Evolutionary conservation across 2,797 vertebrate genomes (phyloP), one percentile per base, ranked within the genome.

Genomic region (Sus cebifrons): DNA sequence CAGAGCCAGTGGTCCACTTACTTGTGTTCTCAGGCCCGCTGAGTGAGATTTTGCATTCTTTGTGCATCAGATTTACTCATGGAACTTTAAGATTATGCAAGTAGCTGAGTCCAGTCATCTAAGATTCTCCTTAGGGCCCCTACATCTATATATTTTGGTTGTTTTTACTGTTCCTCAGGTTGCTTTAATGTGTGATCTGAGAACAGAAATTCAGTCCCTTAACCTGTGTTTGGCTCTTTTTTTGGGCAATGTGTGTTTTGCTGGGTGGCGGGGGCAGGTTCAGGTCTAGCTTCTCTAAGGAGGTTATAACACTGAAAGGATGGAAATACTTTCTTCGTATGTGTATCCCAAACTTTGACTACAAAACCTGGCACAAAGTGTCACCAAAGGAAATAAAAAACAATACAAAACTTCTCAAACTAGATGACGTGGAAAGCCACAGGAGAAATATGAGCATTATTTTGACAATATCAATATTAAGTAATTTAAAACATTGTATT

Each of bases 331-430:
- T 68, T 82, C 32, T 84, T 93, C 15, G 3, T 56, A 62, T 64
- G n/a, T 65, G 20, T 25, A 77, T 91, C 29, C 2, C 40, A 86
- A 86, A 68, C 9, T 54, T 40, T n/a, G 5, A 77, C 8, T 10
- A 58, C 13, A 23, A 36, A 70, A 29, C 1, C n/a, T 62, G 14
- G n/a, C n/a, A 71, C 1, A 65, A 92, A 54, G 14, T 84, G 1
- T 91, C 32, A 54, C 49, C 73, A 74, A 77, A 94, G 74, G n/a
- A 68, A 91, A 84, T 65, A 78, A 86, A 49, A 91, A 84, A 75
- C 58, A 86, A 36, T 36, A 36, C 36, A 32, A 56, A 2, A 20
- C 16, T 79, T 83, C 15, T 84, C 44, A 94, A 58, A 73, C 32
- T 65, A 68, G 27, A 68, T 90, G 68, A 70, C 49, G 21, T 75